These are phyloP conservation scores for Leptinotarsa juncta DNA, from an alignment of 2,888 invertebrate species.

Conservation along the genomic window DNA sequence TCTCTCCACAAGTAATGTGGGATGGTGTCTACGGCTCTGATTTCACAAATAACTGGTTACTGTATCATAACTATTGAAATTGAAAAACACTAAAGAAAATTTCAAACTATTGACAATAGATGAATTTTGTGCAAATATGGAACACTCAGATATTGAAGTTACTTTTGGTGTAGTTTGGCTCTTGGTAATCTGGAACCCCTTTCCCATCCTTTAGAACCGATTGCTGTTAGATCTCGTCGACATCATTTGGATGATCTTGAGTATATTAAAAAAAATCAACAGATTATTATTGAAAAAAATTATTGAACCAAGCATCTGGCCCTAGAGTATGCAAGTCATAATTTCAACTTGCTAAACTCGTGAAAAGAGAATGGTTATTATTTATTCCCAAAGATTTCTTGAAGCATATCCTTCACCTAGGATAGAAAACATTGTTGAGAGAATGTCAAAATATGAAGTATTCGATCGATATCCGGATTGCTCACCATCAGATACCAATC, in stretches of 20 bases:
- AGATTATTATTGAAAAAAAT: not conserved
- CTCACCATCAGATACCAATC: too few species aligned
- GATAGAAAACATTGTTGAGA: too few species aligned
- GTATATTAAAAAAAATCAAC: not conserved
- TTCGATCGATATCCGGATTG: too few species aligned
- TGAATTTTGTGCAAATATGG: not conserved
- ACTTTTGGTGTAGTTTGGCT: not conserved
- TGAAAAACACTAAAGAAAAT: not conserved
- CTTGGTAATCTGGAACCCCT: not conserved
- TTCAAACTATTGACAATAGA: not conserved
- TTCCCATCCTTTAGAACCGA: not conserved
- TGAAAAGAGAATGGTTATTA: not conserved
- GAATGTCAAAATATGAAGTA: too few species aligned
- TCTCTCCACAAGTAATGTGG: not conserved
- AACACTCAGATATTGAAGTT: not conserved
- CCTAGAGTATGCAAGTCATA: not conserved
- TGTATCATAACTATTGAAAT: not conserved
- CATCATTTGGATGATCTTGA: not conserved
- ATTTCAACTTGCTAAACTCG: not conserved
- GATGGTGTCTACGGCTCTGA: not conserved
- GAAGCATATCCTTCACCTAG: not conserved
- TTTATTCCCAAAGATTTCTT: not conserved
- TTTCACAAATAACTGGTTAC: not conserved
- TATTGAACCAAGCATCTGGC: not conserved
- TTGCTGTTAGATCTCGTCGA: not conserved